Base-by-base conservation (phyloP, 2,888 invertebrate genomes). In the Suillia variegata region DNA sequence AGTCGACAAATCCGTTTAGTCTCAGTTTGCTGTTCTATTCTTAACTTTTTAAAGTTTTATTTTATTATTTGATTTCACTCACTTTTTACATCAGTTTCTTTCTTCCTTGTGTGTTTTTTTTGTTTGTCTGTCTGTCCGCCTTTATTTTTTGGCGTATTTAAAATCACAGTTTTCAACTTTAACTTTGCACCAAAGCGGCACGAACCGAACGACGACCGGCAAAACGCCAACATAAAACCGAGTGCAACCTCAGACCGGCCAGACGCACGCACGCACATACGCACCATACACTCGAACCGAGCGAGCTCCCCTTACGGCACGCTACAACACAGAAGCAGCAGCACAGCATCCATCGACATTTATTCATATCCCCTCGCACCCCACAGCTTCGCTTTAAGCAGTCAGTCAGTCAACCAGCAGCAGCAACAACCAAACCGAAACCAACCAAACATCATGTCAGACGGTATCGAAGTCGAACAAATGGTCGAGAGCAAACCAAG, bases 391-490 rank as follows among this genome's bases (percentile, higher is more conserved):
- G 6, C 5, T 26, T 10, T n/a, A 5, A 38, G 13, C 38, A 38
- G 31, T 38, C 38, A 38, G 31, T 12, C 31, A 31, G 31, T 12
- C 31, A 31, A 12, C 38, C n/a, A 38, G n/a, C 38, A 10, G 10
- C 26, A 26, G 10, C 26, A 26, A 10, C 38, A 38, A 48, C 22
- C 12, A 48, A 48, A 13, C 64, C 58, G 62, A 54, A 45, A 56
- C 56, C 62, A 65, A 53, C 56, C 55, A 58, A 65, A 74, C 62
- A 66, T n/a, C n/a, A 79, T 79, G 79, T 79, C 79, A 71, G 87
- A 87, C 82, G 87, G 87, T 75, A 83, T 87, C 82, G 87, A 87
- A 83, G 87, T 87, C 81, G 87, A 87, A 75, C 85, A 84, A 80
- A 73, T 78, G 70, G 73, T 77, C 61, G 48, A 87, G 78, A 86